Percentiles rank a stretch among this genome's conserved stretches.
Conservation (phyloP, 2,113 vertebrate genomes). For the Xenus cinereus region DNA sequence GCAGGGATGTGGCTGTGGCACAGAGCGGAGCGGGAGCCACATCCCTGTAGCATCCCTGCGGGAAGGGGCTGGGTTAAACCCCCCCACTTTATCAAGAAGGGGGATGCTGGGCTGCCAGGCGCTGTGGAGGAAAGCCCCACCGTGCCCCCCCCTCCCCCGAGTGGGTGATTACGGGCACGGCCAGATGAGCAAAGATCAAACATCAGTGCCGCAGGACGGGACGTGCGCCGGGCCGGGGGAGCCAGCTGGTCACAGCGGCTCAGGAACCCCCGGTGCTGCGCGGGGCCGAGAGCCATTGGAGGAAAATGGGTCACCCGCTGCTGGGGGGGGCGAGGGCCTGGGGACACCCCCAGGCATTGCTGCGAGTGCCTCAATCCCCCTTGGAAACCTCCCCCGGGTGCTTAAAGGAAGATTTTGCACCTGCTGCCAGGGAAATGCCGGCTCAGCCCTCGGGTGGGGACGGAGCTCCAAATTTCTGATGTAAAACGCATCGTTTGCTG, state of each 20-base stretch:
- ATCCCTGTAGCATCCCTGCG: rapidly evolving
- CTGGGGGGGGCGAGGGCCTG: no score
- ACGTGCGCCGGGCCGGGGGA: rapidly evolving
- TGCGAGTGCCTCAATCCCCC: not conserved
- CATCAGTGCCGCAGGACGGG: rapidly evolving
- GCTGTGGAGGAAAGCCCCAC: rapidly evolving
- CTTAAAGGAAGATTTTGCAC: not conserved
- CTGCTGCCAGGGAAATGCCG: not conserved
- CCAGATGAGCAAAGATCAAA: not conserved
- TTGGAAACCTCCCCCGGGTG: not conserved
- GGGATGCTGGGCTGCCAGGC: not conserved
- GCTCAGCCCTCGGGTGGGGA: not conserved
- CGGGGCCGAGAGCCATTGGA: rapidly evolving
- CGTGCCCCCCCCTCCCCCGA: rapidly evolving
- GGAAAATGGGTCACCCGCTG: not conserved
- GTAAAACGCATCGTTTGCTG: not conserved
- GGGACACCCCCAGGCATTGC: not conserved
- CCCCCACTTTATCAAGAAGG: not conserved
- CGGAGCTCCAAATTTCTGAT: not conserved
- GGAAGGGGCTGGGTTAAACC: not conserved
- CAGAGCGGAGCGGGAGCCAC: not conserved
- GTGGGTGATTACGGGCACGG: rapidly evolving
- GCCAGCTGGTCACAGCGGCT: not conserved
- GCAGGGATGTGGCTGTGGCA: not conserved
- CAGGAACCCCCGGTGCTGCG: not conserved